A percentile compares a stretch with the other conserved stretches of the same genome.
Evolutionary conservation across 2,113 vertebrate species (phyloP).

Genomic region (Lucifuga dentata): DNA sequence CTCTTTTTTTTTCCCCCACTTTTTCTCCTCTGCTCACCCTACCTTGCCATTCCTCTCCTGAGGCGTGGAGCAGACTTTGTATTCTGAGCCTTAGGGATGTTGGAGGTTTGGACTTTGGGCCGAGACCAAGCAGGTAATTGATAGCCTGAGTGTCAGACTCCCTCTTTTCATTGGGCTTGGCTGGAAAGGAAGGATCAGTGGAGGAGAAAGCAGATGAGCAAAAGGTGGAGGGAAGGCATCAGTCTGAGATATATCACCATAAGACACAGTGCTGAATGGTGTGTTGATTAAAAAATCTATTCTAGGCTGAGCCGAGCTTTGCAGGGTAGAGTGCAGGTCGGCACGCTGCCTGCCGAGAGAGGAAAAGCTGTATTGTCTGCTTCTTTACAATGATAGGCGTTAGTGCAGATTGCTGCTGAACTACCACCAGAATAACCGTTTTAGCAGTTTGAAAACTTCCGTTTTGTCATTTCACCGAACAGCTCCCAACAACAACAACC

Average conservation of each 20-base stretch:
- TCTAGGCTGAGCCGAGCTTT: constrained; percentile 6
- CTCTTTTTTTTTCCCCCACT: constrained; percentile 6
- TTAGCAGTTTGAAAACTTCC: background rate
- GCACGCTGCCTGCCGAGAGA: constrained; percentile 33
- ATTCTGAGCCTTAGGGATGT: background rate
- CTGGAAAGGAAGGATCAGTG: constrained; percentile 47
- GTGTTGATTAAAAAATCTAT: constrained; percentile 65
- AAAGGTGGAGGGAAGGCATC: constrained; percentile 10
- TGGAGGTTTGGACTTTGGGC: constrained; percentile 31
- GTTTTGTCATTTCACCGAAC: constrained; percentile 1
- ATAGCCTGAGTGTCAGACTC: constrained; percentile 60
- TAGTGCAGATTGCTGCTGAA: constrained; percentile 27
- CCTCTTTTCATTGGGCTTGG: constrained; percentile 45
- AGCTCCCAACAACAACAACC: constrained; percentile 4
- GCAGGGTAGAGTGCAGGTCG: constrained; percentile 31
- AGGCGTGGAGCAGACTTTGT: background rate
- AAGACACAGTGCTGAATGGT: constrained; percentile 30
- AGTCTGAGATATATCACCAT: constrained; percentile 45
- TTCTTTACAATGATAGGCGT: constrained; percentile 20
- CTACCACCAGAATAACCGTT: constrained; percentile 20
- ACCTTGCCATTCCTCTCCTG: background rate
- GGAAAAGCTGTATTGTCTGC: constrained; percentile 31
- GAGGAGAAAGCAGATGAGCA: constrained; percentile 32
- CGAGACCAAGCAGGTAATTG: constrained; percentile 56
- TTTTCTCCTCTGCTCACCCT: background rate